Base-by-base conservation (phyloP, 2,888 invertebrate species). In the Masnerella sp. region DNA sequence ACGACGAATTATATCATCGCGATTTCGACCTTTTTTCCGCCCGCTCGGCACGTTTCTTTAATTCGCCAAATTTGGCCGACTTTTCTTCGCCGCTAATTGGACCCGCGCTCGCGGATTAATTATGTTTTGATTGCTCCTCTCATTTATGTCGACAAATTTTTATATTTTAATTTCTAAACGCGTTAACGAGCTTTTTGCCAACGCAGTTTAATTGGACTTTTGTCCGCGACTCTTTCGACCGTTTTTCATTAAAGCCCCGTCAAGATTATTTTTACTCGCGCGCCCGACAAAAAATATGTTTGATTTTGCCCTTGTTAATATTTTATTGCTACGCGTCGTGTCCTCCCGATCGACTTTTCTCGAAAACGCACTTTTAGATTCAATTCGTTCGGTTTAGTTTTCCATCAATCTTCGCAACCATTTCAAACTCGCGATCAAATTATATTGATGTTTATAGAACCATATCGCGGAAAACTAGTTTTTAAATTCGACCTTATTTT, bases 101-200 rank as follows among this genome's bases (percentile, higher is more conserved):
- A 54, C 22, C 28, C 36, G 22, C 5, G 36, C 47, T 7, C 43
- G 47, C 65, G 54, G 30, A 38, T 65, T 54, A 54, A 56, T 65
- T 54, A 65, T 47, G 54, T 52, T 56, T 56, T 52, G 65, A 65
- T 65, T 52, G 52, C 62, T 51, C 52, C 52, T 62, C 62, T 62
- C 54, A 40, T 65, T 56, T 52, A 47, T 42, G 43, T 17, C 38
- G 42, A 42, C 7, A 62, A 62, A 52, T 62, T 47, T 15, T 62
- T 62, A 52, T 52, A 62, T 62, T 52, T 52, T 42, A 32, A 52
- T 52, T 52, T 52, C 52, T 62, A 62, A 62, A 54, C 49, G 49
- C 54, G 54, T 45, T 52, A 54, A 65, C 54, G 54, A 47, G 54
- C 62, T 62, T 62, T 62, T 49, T 12, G 18, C 49, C 25, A 30